phyloP scores from a whole-genome alignment of 2,888 invertebrate genomes.

The Parascotia fuliginaria region DNA sequence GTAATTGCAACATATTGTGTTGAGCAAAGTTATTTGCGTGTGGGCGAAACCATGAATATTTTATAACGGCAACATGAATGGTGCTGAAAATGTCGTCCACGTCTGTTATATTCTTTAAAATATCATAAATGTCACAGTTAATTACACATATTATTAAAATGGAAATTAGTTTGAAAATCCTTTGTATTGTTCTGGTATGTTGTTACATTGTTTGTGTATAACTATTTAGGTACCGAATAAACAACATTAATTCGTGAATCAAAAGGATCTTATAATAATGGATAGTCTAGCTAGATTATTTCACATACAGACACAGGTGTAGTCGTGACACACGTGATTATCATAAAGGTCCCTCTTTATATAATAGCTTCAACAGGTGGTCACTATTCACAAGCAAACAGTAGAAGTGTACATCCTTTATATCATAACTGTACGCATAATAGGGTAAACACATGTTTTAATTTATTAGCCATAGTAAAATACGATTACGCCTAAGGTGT shows the following conservation, averaged over 20 bases:
- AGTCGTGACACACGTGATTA: background rate
- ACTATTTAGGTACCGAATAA: too few relatives aligned
- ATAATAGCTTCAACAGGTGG: background rate
- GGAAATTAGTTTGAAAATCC: background rate
- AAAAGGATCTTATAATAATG: background rate
- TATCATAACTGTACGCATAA: background rate
- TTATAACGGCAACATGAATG: background rate
- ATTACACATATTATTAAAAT: background rate
- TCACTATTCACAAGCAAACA: background rate
- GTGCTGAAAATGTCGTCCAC: background rate
- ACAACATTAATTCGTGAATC: background rate
- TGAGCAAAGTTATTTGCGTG: background rate
- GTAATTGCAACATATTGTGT: background rate
- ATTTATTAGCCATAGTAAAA: conserved; percentile 7
- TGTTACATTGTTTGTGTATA: too few relatives aligned
- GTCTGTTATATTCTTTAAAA: background rate
- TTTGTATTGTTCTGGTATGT: background rate
- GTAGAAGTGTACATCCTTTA: background rate
- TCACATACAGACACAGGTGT: background rate
- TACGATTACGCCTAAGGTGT: conserved; percentile 6
- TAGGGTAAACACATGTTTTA: background rate
- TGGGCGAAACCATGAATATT: background rate
- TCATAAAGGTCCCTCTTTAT: background rate
- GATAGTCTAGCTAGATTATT: background rate
- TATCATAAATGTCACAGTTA: background rate